Percentiles rank a stretch among this genome's conserved stretches.
phyloP scores from a whole-genome alignment of 2,797 vertebrate species.

The Sebastes itinus region DNA sequence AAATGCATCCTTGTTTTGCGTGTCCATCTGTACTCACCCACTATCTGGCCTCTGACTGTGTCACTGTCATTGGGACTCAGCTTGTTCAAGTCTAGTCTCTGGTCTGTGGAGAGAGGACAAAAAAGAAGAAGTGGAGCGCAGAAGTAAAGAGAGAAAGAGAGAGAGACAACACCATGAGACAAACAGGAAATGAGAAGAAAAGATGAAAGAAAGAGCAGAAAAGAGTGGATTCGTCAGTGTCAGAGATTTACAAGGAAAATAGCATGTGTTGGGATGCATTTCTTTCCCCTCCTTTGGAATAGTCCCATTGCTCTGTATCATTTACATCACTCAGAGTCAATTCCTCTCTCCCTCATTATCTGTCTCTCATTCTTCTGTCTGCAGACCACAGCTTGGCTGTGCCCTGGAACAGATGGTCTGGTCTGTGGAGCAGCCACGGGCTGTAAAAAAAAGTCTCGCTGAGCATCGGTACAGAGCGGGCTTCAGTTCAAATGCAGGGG shows the following conservation, averaged over 20 bases:
- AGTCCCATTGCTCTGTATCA: conserved; percentile 58
- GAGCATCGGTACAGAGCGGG: conserved; percentile 63
- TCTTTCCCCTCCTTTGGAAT: conserved; percentile 19
- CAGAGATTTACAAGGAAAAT: conserved; percentile 43
- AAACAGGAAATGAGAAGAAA: conserved; percentile 42
- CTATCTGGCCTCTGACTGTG: conserved; percentile 97
- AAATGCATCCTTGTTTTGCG: neutral
- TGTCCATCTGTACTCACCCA: conserved; percentile 86
- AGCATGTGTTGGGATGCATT: conserved; percentile 43
- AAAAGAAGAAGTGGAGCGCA: neutral
- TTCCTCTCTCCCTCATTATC: conserved; percentile 64
- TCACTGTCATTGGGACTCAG: conserved; percentile 97
- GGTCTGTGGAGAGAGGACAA: conserved; percentile 83
- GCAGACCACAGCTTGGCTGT: conserved; percentile 63
- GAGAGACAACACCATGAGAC: conserved; percentile 22
- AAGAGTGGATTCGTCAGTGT: conserved; percentile 33
- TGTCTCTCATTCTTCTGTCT: conserved; percentile 63
- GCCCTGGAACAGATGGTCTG: conserved; percentile 72
- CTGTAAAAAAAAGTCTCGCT: conserved; percentile 63
- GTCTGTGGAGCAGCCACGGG: conserved; percentile 64
- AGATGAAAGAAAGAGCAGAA: conserved; percentile 22
- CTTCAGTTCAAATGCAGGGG: conserved; percentile 74
- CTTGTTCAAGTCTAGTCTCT: conserved; percentile 99
- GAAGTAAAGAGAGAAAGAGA: neutral
- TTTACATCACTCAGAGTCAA: conserved; percentile 67